These are phyloP conservation scores for Phyllotreta cruciferae DNA, from an alignment of 2,888 invertebrate genomes.

Conservation along the genomic window DNA sequence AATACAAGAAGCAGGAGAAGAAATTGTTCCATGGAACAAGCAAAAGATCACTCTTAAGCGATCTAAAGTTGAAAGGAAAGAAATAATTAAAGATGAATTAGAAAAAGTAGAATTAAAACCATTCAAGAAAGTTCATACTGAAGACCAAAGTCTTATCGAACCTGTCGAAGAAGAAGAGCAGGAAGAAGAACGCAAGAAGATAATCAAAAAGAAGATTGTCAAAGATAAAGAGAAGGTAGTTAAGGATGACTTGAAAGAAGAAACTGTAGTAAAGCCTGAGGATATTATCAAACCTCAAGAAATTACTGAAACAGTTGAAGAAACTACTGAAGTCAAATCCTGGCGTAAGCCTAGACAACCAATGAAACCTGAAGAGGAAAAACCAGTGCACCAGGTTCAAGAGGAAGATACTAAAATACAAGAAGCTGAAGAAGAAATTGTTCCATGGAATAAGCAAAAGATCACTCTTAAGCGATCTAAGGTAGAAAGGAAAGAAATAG, in stretches of 20 bases:
- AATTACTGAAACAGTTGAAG: background rate
- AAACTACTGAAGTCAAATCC: constrained; percentile 16
- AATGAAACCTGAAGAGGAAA: constrained; percentile 40
- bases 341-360: constrained; percentile 27
- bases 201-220: constrained; percentile 61
- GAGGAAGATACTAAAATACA: constrained; percentile 23
- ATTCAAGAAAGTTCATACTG: constrained; percentile 20
- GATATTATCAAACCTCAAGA: background rate
- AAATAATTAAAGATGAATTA: constrained; percentile 66
- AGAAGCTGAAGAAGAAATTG: constrained; percentile 47
- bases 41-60: constrained; percentile 65
- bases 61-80: constrained; percentile 57
- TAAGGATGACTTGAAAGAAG: constrained; percentile 65
- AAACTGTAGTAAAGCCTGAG: constrained; percentile 42
- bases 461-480: constrained; percentile 61
- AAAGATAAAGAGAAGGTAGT: constrained; percentile 61
- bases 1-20: constrained; percentile 26
- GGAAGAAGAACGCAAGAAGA: constrained; percentile 52
- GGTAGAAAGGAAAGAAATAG: constrained; percentile 57
- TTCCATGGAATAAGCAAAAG: constrained; percentile 71
- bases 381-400: constrained; percentile 16
- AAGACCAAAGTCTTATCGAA: background rate
- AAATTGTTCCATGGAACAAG: constrained; percentile 65
- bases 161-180: constrained; percentile 29
- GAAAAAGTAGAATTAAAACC: constrained; percentile 46